Base-by-base conservation (phyloP, 2,113 vertebrate species). In the Arothron firmamentum region DNA sequence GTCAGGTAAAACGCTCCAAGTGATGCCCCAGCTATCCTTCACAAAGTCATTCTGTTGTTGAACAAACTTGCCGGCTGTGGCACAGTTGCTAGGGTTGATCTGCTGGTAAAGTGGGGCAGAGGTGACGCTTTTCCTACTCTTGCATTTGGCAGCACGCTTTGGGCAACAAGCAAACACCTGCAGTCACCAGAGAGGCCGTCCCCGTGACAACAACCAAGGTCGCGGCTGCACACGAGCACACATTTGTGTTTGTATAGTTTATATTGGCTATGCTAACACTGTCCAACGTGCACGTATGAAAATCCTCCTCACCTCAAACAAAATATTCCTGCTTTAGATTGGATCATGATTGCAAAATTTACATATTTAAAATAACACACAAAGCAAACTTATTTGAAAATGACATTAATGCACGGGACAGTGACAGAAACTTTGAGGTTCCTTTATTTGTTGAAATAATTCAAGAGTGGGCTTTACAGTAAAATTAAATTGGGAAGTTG, bases 91-190 rank as follows among this genome's bases (percentile, higher is more conserved):
- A 2, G 10, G 9, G 34, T 2, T 38, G 54, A 50, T 45, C 49
- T 17, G 64, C 58, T 63, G 62, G 46, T 71, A 53, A 84, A 88
- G 76, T 89, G 75, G 84, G 74, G 57, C 85, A 92, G 77, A 85
- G 90, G 87, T 87, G 72, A 90, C 14, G 6, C 56, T 81, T 88
- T 90, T 91, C 88, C 88, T 80, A 54, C 60, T 48, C 64, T 47
- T 31, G 52, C 84, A 83, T 85, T 84, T 88, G 77, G 76, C 79
- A 86, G 78, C 81, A 78, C 46, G 54, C 18, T 6, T 18, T 12
- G 6, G 56, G 42, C 52, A 25, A 69, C 34, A 73, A 74, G 65
- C 70, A 72, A 0, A 48, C 67, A 55, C 69, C 51, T 15, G 7
- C 18, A 19, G 80, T 75, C 80, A 75, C 72, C 79, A 82, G 68